Percentiles rank a stretch among this genome's conserved stretches.
Conservation (phyloP, 1,140 invertebrate species). For the Apis dorsata region DNA sequence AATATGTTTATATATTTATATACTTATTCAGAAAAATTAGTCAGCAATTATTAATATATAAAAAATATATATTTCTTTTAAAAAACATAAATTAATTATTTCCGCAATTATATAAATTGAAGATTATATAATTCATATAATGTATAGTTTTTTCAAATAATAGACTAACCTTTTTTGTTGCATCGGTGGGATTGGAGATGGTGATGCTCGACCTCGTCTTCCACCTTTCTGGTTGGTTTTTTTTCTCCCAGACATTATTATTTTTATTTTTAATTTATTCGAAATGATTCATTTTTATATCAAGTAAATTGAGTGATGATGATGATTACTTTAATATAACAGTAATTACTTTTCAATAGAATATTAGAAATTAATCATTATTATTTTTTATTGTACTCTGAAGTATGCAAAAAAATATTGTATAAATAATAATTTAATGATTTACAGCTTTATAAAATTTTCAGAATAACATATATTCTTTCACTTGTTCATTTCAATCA, state of each 20-base stretch:
- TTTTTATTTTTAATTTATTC: neutral
- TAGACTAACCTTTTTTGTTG: conserved; percentile 7
- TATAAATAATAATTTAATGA: neutral
- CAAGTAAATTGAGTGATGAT: neutral
- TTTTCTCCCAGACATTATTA: conserved; percentile 2
- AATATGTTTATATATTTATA: neutral
- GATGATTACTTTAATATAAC: neutral
- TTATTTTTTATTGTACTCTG: neutral
- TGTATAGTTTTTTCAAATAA: neutral
- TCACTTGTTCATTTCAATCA: neutral
- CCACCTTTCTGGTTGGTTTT: neutral
- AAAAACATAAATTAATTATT: neutral
- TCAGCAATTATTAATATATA: neutral
- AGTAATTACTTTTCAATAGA: neutral
- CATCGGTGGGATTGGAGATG: neutral
- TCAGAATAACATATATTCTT: neutral
- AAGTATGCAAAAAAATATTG: neutral
- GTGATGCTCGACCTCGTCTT: neutral
- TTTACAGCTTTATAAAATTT: neutral
- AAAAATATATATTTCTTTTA: neutral
- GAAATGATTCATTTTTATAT: neutral
- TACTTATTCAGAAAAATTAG: neutral
- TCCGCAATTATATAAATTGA: neutral
- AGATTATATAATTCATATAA: conserved; percentile 3
- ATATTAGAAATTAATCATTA: neutral